phyloP scores from a whole-genome alignment of 2,113 vertebrate genomes.

The Epinephelus lanceolatus region DNA sequence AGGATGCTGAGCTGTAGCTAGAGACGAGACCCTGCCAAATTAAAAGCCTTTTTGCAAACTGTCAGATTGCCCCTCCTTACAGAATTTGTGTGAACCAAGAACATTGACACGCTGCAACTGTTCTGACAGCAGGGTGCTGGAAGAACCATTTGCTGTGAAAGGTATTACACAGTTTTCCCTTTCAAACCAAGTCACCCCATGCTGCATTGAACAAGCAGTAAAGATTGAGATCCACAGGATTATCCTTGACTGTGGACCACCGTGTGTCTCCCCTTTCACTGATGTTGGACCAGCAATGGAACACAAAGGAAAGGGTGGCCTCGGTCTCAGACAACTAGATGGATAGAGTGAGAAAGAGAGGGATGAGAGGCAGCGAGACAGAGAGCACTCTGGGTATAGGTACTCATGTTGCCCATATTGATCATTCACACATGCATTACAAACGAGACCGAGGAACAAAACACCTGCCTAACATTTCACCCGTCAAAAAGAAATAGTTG shows the following conservation, averaged over 20 bases:
- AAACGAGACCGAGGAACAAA: conserved; percentile 27
- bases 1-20: not conserved
- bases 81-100: conserved; percentile 20
- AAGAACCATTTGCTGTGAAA: not conserved
- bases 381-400: conserved; percentile 20
- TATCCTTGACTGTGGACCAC: conserved; percentile 28
- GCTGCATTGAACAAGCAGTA: not conserved
- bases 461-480: conserved; percentile 38
- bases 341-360: conserved; percentile 13
- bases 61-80: not conserved
- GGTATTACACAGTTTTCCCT: not conserved
- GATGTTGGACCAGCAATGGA: conserved; percentile 11
- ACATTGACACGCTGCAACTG: not conserved
- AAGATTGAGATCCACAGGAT: conserved; percentile 8
- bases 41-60: conserved; percentile 4
- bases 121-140: conserved; percentile 1
- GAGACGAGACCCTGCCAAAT: not conserved
- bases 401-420: conserved; percentile 60
- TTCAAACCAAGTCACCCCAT: not conserved
- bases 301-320: conserved; percentile 1
- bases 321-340: conserved; percentile 17
- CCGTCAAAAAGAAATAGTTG: not conserved
- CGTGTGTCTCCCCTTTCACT: conserved; percentile 8
- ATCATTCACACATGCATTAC: conserved; percentile 58
- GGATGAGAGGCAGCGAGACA: conserved; percentile 20